Evolutionary conservation across 1,140 invertebrate species (phyloP).

Genomic region (Bacillus rossius): DNA sequence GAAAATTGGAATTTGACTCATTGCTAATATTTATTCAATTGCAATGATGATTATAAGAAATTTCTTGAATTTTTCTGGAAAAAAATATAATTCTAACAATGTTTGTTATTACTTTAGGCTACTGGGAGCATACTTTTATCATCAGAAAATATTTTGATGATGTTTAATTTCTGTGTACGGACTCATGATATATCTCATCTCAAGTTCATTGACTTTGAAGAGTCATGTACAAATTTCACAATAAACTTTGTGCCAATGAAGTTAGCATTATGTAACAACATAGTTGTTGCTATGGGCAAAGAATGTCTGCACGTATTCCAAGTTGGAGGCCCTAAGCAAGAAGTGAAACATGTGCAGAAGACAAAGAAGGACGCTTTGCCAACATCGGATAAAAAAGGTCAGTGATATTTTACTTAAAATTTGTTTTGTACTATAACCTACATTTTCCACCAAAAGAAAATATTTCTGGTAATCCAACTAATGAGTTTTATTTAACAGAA

Average conservation of each 20-base stretch:
- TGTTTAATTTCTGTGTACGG: conserved; percentile 54
- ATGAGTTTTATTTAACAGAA: no score
- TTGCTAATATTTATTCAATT: no score
- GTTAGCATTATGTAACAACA: conserved; percentile 52
- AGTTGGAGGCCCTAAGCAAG: conserved; percentile 8
- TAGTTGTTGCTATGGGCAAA: conserved; percentile 48
- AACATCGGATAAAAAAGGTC: no score
- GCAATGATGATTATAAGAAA: no score
- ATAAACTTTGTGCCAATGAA: conserved; percentile 46
- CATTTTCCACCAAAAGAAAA: no score
- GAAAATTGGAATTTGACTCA: no score
- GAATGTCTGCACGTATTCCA: conserved; percentile 43
- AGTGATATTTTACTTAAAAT: no score
- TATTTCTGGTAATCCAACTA: no score
- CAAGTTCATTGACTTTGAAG: conserved; percentile 60
- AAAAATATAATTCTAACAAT: not conserved
- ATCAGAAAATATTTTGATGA: conserved; percentile 44
- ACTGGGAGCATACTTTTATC: conserved; percentile 56
- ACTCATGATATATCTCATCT: conserved; percentile 56
- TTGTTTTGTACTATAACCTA: no score
- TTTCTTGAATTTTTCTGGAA: no score
- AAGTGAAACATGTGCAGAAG: no score
- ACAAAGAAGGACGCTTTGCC: no score
- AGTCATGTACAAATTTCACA: conserved; percentile 43
- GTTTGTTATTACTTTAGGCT: conserved; percentile 38